Conservation (phyloP, 2,113 vertebrate species). For the Capreolus pygargus region DNA sequence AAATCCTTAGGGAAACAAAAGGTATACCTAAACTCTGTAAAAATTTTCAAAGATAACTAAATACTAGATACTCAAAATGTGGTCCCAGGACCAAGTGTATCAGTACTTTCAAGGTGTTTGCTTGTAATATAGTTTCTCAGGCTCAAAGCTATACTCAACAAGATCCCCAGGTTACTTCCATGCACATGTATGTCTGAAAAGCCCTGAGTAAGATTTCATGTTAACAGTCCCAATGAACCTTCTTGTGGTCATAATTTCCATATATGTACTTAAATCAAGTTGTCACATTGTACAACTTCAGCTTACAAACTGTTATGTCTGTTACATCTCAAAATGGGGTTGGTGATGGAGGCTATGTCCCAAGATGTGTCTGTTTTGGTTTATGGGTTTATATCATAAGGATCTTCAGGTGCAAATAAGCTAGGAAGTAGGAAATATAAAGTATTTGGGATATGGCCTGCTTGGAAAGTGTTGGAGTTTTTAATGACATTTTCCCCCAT, state of each 20-base stretch:
- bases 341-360: neutral
- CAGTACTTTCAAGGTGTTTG: neutral
- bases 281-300: neutral
- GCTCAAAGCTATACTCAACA: neutral
- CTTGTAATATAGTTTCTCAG: neutral
- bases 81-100: neutral
- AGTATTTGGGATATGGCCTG: neutral
- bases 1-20: neutral
- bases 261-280: neutral
- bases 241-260: neutral
- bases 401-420: neutral
- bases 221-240: neutral
- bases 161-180: neutral
- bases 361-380: neutral
- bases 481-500: neutral
- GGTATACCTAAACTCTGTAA: neutral
- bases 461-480: neutral
- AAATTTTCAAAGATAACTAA: neutral
- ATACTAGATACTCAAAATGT: neutral
- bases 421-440: neutral
- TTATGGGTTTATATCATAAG: neutral
- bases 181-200: neutral
- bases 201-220: neutral
- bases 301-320: neutral
- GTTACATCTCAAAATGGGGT: neutral